Conservation (phyloP, 2,888 invertebrate species). For the Microchrysa polita region DNA sequence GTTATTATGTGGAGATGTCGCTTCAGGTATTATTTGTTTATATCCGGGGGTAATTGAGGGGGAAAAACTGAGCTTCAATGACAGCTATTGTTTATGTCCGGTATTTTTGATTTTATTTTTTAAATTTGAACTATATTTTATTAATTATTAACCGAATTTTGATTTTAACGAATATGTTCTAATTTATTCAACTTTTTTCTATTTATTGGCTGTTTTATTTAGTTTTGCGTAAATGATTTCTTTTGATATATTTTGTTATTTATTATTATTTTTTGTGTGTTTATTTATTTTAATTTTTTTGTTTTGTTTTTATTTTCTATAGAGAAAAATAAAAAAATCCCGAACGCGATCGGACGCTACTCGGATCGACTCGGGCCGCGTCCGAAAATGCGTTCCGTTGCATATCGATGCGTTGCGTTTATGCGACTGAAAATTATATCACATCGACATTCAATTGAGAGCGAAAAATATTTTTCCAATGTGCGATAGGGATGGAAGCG, state of each 20-base stretch:
- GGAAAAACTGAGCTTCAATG: not conserved
- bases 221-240: slow-evolving; percentile 58
- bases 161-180: slow-evolving; percentile 12
- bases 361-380: slow-evolving; percentile 65
- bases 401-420: slow-evolving; percentile 66
- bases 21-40: no score
- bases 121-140: slow-evolving; percentile 13
- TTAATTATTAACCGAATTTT: slow-evolving; percentile 26
- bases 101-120: slow-evolving; percentile 39
- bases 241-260: slow-evolving; percentile 33
- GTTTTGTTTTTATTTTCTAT: slow-evolving; percentile 43
- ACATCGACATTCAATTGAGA: slow-evolving; percentile 58
- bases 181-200: slow-evolving; percentile 28
- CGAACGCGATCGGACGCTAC: slow-evolving; percentile 65
- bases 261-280: slow-evolving; percentile 55
- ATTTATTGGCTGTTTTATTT: slow-evolving; percentile 34
- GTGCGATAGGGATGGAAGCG: slow-evolving; percentile 55
- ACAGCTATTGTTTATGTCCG: slow-evolving; percentile 1
- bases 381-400: slow-evolving; percentile 66
- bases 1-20: not conserved
- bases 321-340: slow-evolving; percentile 47
- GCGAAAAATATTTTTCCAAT: slow-evolving; percentile 54
- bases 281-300: slow-evolving; percentile 51
- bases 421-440: slow-evolving; percentile 65
- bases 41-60: slow-evolving; percentile 10